Percentiles rank a stretch among this genome's conserved stretches.
These are phyloP conservation scores for Limnephilus marmoratus DNA, from an alignment of 2,888 invertebrate genomes.

Conservation along the genomic window DNA sequence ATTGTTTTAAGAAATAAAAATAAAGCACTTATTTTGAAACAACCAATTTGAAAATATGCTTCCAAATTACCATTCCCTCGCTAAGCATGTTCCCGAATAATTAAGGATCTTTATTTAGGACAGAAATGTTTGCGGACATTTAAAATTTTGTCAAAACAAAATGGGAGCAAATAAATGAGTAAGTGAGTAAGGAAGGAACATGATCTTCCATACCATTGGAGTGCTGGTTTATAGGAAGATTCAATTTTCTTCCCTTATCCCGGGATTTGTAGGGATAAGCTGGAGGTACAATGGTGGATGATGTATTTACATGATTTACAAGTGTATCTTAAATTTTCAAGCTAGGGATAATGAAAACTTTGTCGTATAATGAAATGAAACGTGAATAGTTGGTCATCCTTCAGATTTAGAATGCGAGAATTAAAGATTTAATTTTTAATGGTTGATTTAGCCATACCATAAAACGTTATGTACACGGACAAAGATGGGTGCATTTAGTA, in stretches of 20 bases:
- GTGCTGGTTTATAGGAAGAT: constrained; percentile 48
- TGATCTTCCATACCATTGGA: constrained; percentile 17
- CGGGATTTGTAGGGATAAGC: constrained; percentile 50
- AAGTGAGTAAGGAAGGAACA: constrained; percentile 52
- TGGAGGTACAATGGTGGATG: neutral
- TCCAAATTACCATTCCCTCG: neutral
- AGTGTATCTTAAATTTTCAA: neutral
- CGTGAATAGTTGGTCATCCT: neutral
- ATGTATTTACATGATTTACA: constrained; percentile 21
- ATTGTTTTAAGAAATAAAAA: no score
- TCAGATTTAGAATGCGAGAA: neutral
- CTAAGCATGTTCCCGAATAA: constrained; percentile 19
- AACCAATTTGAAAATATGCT: neutral
- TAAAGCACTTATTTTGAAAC: neutral
- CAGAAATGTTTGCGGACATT: neutral
- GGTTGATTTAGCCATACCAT: no score
- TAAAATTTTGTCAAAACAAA: constrained; percentile 18
- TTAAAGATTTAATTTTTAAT: neutral
- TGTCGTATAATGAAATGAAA: neutral
- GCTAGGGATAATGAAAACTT: neutral
- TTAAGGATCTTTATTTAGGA: constrained; percentile 10
- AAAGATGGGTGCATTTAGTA: no score
- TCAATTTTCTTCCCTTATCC: constrained; percentile 55
- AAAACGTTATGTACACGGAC: no score
- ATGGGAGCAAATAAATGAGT: neutral